These are phyloP conservation scores for Octonoba sinensis DNA, from an alignment of 2,888 invertebrate species.

Conservation along the genomic window DNA sequence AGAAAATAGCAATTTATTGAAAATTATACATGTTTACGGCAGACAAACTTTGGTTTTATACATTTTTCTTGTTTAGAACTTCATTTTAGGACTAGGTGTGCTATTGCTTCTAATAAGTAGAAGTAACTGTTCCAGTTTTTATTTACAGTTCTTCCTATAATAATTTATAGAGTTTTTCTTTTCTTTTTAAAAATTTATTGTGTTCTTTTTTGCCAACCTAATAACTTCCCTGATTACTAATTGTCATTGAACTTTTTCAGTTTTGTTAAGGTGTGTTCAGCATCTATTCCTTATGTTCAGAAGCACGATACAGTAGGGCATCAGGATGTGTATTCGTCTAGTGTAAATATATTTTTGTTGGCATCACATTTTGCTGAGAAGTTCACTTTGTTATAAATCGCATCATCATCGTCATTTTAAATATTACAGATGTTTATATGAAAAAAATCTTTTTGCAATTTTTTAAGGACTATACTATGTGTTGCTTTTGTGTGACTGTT, in stretches of 20 bases:
- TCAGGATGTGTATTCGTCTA: constrained; percentile 19
- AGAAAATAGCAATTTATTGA: too few relatives aligned
- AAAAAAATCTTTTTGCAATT: constrained; percentile 20
- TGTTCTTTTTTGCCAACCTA: too few relatives aligned
- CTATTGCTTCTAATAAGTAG: too few relatives aligned
- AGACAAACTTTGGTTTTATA: too few relatives aligned
- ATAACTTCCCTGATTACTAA: too few relatives aligned
- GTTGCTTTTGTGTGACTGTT: constrained; percentile 13
- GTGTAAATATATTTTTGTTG: constrained; percentile 48
- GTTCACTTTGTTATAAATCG: constrained; percentile 47
- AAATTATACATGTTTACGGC: too few relatives aligned
- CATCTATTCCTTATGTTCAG: constrained; percentile 3
- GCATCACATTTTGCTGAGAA: constrained; percentile 36
- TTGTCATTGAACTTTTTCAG: neutral
- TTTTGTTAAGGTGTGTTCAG: neutral
- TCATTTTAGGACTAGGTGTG: too few relatives aligned
- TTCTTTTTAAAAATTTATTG: too few relatives aligned
- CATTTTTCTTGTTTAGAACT: too few relatives aligned
- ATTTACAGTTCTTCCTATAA: too few relatives aligned
- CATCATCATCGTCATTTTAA: constrained; percentile 50
- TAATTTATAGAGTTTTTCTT: too few relatives aligned
- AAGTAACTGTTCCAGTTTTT: too few relatives aligned
- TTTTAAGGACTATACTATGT: constrained; percentile 27
- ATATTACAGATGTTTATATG: constrained; percentile 30
- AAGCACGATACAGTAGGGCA: constrained; percentile 17